A percentile compares a stretch with the other conserved stretches of the same genome.
These are phyloP conservation scores for Drosophila carrolli DNA, from an alignment of 1,140 invertebrate genomes.

Conservation along the genomic window DNA sequence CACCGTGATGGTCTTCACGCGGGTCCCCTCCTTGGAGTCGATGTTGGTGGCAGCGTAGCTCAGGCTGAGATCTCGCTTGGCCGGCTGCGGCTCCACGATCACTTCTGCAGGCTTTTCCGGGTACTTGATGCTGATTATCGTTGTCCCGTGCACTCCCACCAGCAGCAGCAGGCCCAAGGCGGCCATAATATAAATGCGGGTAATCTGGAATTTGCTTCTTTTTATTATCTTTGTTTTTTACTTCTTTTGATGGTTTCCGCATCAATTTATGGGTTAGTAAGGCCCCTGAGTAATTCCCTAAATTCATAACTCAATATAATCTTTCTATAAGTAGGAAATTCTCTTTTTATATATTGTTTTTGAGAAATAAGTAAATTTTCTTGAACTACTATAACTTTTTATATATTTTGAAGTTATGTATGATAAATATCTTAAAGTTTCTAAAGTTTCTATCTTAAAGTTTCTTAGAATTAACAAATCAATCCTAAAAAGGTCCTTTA, in stretches of 20 bases:
- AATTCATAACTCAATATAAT: background rate
- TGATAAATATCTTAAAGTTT: too few relatives aligned
- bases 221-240: background rate
- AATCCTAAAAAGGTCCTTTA: too few relatives aligned
- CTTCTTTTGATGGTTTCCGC: background rate
- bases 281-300: conserved; percentile 12
- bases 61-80: conserved; percentile 75
- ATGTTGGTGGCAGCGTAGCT: conserved; percentile 84
- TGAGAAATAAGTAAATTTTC: too few relatives aligned
- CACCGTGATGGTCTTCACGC: conserved; percentile 82
- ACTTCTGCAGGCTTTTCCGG: conserved; percentile 43
- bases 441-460: too few relatives aligned
- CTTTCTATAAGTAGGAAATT: background rate
- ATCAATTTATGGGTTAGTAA: conserved; percentile 56
- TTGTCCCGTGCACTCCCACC: conserved; percentile 67
- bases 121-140: conserved; percentile 76
- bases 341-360: too few relatives aligned
- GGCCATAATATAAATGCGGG: conserved; percentile 56
- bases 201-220: conserved; percentile 7
- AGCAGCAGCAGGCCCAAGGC: conserved; percentile 63
- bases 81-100: conserved; percentile 51
- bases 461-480: too few relatives aligned
- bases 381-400: too few relatives aligned
- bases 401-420: too few relatives aligned
- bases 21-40: conserved; percentile 82